phyloP scores from a whole-genome alignment of 2,797 vertebrate genomes.

The Odontamblyopus rebecca region DNA sequence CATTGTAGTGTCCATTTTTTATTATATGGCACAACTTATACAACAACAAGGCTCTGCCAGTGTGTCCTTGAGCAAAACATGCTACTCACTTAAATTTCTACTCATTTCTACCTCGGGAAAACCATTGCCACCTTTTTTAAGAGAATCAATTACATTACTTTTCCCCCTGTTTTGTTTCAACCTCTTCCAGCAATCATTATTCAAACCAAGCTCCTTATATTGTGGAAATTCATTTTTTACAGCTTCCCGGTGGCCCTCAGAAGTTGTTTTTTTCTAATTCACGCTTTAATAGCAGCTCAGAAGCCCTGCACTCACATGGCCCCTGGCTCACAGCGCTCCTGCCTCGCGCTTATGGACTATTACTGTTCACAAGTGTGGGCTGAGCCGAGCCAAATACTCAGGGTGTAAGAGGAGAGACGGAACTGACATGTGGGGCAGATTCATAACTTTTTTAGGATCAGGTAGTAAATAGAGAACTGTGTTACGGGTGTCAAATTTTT shows the following conservation, averaged over 20 bases:
- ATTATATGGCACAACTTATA: neutral
- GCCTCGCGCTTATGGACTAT: slow-evolving; percentile 52
- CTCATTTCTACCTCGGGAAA: neutral
- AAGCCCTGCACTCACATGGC: slow-evolving; percentile 50
- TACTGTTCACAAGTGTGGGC: slow-evolving; percentile 52
- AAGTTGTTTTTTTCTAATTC: slow-evolving; percentile 50
- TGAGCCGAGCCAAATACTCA: slow-evolving; percentile 48
- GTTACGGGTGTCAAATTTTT: neutral
- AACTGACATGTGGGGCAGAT: slow-evolving; percentile 18
- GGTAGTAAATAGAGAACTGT: neutral
- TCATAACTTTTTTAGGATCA: slow-evolving; percentile 13
- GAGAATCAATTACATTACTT: neutral
- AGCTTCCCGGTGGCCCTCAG: slow-evolving; percentile 35
- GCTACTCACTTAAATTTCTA: neutral
- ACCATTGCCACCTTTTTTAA: neutral
- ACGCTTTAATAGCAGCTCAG: slow-evolving; percentile 58
- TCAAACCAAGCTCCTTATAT: slow-evolving; percentile 16
- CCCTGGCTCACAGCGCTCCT: slow-evolving; percentile 60
- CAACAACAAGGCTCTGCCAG: neutral
- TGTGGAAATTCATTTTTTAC: slow-evolving; percentile 35
- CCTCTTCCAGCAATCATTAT: slow-evolving; percentile 24
- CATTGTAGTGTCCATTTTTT: neutral
- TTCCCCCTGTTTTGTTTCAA: neutral
- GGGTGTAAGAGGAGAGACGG: slow-evolving; percentile 21
- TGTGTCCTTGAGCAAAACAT: neutral